These are phyloP conservation scores for Himalopsyche tibetana DNA, from an alignment of 2,888 invertebrate genomes.

Conservation along the genomic window DNA sequence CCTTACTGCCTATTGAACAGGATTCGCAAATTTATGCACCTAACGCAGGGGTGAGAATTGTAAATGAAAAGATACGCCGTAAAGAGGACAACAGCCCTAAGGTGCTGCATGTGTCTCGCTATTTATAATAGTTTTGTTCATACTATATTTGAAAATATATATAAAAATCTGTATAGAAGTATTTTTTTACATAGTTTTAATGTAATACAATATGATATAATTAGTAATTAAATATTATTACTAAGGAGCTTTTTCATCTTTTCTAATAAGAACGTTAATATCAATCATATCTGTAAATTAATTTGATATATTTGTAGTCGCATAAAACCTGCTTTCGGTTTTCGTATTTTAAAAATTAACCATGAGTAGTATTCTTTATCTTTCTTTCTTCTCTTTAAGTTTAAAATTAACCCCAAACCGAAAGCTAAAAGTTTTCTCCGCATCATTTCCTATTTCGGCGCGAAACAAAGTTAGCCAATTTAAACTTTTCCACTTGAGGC, in stretches of 20 bases:
- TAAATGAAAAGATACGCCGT: conserved; percentile 28
- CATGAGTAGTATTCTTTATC: too few species aligned
- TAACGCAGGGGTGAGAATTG: conserved; percentile 34
- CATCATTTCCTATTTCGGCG: conserved; percentile 34
- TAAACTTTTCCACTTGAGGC: conserved; percentile 22
- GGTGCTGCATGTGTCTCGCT: background rate
- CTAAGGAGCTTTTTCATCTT: too few species aligned
- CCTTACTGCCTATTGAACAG: conserved; percentile 27
- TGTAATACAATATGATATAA: too few species aligned
- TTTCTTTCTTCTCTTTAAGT: background rate
- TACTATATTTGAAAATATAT: too few species aligned
- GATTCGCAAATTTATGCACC: conserved; percentile 42
- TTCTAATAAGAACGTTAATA: too few species aligned
- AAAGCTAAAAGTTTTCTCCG: background rate
- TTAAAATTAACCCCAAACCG: background rate
- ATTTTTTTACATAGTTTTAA: too few species aligned
- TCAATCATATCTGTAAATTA: too few species aligned
- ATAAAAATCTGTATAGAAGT: too few species aligned
- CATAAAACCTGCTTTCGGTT: too few species aligned
- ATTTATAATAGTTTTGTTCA: background rate
- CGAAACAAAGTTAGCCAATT: conserved; percentile 33
- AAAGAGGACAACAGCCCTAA: conserved; percentile 27
- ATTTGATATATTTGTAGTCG: too few species aligned
- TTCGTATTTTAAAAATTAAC: too few species aligned
- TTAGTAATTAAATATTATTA: too few species aligned